These are phyloP conservation scores for Aurelia aurita DNA, from an alignment of 30 jellyfish, hydroid and myxozoan species.

Conservation along the genomic window DNA sequence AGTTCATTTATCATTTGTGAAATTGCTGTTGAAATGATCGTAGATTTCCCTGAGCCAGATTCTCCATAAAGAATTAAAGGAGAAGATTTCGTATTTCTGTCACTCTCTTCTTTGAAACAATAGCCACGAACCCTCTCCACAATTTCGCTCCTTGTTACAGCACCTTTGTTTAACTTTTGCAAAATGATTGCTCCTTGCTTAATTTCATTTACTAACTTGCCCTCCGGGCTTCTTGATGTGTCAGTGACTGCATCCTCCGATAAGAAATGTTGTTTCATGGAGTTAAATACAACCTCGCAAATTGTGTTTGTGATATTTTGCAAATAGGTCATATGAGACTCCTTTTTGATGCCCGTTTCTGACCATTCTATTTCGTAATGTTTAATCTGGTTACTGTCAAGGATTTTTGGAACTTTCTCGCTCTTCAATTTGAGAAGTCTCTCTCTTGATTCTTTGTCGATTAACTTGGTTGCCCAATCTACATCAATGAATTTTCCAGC, in stretches of 20 bases:
- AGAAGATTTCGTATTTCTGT: not conserved
- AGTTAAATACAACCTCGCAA: slow-evolving; percentile 23
- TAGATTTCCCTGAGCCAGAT: slow-evolving; percentile 56
- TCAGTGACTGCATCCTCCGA: not conserved
- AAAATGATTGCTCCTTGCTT: slow-evolving; percentile 3
- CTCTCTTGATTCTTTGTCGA: slow-evolving; percentile 21
- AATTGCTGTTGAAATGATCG: slow-evolving; percentile 14
- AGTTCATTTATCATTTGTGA: not conserved
- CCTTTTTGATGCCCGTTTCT: slow-evolving; percentile 10
- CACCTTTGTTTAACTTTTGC: slow-evolving; percentile 3
- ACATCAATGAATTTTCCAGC: slow-evolving; percentile 53
- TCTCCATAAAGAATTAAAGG: slow-evolving; percentile 30
- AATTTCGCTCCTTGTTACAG: slow-evolving; percentile 2
- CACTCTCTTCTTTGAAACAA: not conserved
- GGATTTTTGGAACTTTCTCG: slow-evolving; percentile 25
- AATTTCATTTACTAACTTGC: slow-evolving; percentile 10
- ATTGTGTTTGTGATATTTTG: slow-evolving; percentile 32
- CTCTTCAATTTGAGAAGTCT: slow-evolving; percentile 13
- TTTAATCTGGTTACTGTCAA: not conserved
- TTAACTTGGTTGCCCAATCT: slow-evolving; percentile 26
- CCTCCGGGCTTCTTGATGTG: not conserved
- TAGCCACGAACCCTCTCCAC: not conserved
- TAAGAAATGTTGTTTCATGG: not conserved
- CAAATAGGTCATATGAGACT: slow-evolving; percentile 10
- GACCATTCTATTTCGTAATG: slow-evolving; percentile 29